Base-by-base conservation (phyloP, 2,888 invertebrate species). In the Zygogramma bicolorata region DNA sequence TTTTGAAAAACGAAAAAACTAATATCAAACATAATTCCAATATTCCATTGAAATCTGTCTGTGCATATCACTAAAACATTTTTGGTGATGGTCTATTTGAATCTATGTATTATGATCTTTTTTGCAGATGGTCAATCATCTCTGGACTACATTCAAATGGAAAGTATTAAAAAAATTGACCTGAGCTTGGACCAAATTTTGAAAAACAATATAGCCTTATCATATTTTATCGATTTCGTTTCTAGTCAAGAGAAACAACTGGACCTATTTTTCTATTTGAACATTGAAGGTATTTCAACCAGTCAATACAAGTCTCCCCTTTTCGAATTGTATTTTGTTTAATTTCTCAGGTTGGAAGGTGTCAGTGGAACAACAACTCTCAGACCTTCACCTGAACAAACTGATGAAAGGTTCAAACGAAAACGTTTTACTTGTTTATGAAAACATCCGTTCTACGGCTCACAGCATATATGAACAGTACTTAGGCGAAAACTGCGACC, bases 181-280 rank as follows among this genome's bases (percentile, higher is more conserved):
- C 86, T 95, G 76, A 92, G 92, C 0, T 85, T 95, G 75, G 92
- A 93, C 81, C 92, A 93, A 79, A 89, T 95, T 65, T 86, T 95
- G 62, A 93, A 93, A 83, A 94, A 95, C 84, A 93, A 92, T 81
- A 90, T 94, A 53, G 94, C 94, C 5, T 86, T 95, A 34, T 91
- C 93, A 18, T 93, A 93, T 83, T 94, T 94, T 82, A 92, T 94
- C 77, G 93, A 95, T 85, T 95, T 92, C 82, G 91, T 94, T 88
- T 91, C 91, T 7, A 89, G 90, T 74, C 90, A 93, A 66, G 92
- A 91, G 68, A 92, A 91, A 40, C 93, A 94, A 82, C 88, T 91
- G 74, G 93, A 93, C 84, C 88, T 95, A 77, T 94, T 92, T 85
- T 94, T 94, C 85, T 94, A 94, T 84, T 87, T 95, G 63, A 94